phyloP scores from a whole-genome alignment of 2,797 vertebrate species.

The Cryptoprocta ferox region DNA sequence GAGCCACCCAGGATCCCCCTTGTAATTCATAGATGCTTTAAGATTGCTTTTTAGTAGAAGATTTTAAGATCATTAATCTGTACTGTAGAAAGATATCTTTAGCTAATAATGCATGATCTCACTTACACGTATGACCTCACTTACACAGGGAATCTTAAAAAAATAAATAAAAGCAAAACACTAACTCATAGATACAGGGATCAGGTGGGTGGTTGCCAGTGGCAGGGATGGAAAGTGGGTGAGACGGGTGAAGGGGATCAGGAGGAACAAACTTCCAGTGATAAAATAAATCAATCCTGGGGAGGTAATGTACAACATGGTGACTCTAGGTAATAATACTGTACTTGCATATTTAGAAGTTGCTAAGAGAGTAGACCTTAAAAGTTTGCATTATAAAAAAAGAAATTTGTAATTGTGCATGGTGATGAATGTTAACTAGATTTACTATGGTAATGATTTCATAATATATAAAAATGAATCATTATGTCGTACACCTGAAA shows the following conservation, averaged over 20 bases:
- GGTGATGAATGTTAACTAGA: background rate
- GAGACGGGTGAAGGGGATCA: background rate
- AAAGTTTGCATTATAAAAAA: background rate
- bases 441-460: background rate
- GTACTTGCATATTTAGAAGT: background rate
- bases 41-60: background rate
- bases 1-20: too few species aligned
- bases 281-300: background rate
- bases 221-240: background rate
- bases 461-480: background rate
- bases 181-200: background rate
- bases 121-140: background rate
- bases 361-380: background rate
- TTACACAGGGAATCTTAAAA: background rate
- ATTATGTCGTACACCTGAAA: background rate
- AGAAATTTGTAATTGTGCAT: background rate
- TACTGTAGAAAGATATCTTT: background rate
- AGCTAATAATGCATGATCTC: background rate
- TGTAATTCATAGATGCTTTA: background rate
- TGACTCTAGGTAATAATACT: background rate
- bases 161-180: background rate
- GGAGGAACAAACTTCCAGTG: background rate
- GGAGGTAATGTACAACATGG: background rate
- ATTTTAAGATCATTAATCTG: background rate
- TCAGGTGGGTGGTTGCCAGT: background rate